Percentiles rank a stretch among this genome's conserved stretches.
phyloP scores from a whole-genome alignment of 2,797 vertebrate genomes.

The Pseudomugil tenellus region DNA sequence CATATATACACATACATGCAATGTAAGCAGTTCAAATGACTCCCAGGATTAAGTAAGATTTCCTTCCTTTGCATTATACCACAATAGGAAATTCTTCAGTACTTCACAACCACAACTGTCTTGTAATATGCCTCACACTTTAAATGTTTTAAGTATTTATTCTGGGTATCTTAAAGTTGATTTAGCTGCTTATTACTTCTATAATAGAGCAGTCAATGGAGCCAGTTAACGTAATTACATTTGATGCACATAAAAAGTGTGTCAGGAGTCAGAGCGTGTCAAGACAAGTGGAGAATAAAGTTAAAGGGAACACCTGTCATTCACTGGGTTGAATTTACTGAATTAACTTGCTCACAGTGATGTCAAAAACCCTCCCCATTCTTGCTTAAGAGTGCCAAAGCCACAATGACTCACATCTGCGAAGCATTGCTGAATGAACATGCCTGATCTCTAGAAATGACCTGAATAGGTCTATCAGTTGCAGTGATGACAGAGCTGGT shows the following conservation, averaged over 20 bases:
- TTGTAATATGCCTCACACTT: not conserved
- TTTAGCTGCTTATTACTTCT: not conserved
- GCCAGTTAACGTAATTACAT: not conserved
- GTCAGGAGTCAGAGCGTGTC: constrained; percentile 20
- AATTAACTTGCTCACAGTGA: constrained; percentile 22
- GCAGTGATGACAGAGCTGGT: constrained; percentile 7
- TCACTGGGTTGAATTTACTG: constrained; percentile 1
- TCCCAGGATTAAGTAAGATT: constrained; percentile 7
- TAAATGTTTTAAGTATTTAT: not conserved
- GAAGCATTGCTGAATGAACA: constrained; percentile 33
- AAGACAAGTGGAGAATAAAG: constrained; percentile 10
- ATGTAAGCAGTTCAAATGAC: constrained; percentile 12
- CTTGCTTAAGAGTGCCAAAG: constrained; percentile 5
- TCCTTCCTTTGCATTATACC: constrained; percentile 29
- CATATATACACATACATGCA: not conserved
- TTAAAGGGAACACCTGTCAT: not conserved
- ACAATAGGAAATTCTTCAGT: not conserved
- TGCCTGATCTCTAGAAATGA: constrained; percentile 30
- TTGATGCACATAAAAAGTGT: not conserved
- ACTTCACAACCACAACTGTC: not conserved
- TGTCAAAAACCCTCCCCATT: constrained; percentile 14
- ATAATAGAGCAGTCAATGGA: not conserved
- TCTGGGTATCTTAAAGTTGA: not conserved
- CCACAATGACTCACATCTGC: constrained; percentile 45
- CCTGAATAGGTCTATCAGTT: constrained; percentile 13